Evolutionary conservation across 2,113 vertebrate species (phyloP).

Genomic region (Ranitomeya variabilis): DNA sequence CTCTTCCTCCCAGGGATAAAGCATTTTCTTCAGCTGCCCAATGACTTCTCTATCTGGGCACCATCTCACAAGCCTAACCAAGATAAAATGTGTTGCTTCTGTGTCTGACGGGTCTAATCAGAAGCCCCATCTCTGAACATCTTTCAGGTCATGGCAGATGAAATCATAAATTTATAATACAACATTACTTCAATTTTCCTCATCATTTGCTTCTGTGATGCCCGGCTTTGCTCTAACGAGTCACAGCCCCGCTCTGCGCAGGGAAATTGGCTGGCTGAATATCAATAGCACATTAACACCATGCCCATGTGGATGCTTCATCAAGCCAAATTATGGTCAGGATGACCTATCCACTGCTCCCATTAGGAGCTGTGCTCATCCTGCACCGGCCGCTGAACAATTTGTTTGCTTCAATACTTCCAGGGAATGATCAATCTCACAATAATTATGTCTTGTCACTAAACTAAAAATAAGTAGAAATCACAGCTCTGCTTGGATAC

Average conservation of each 20-base stretch:
- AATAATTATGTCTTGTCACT: constrained; percentile 78
- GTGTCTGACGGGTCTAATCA: constrained; percentile 60
- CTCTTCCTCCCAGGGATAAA: background rate
- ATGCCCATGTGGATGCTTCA: constrained; percentile 69
- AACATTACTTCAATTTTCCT: constrained; percentile 99
- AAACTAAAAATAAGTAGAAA: constrained; percentile 64
- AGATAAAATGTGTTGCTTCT: constrained; percentile 60
- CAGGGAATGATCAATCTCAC: constrained; percentile 72
- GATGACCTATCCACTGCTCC: constrained; percentile 74
- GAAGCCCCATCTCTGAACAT: constrained; percentile 71
- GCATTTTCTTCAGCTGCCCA: background rate
- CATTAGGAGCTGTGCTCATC: constrained; percentile 73
- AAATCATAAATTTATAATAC: constrained; percentile 98
- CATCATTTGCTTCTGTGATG: constrained; percentile 94
- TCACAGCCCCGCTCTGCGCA: constrained; percentile 65
- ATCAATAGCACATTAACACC: constrained; percentile 79
- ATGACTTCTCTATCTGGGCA: constrained; percentile 27
- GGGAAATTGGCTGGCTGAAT: constrained; percentile 78
- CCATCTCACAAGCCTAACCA: constrained; percentile 48
- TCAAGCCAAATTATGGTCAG: constrained; percentile 71
- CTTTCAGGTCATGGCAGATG: constrained; percentile 84
- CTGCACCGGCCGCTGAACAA: constrained; percentile 69
- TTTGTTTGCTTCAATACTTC: constrained; percentile 78
- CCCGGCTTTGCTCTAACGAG: constrained; percentile 86
- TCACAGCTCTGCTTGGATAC: constrained; percentile 63